A percentile compares a stretch with the other conserved stretches of the same genome.
These are phyloP conservation scores for Habrosyne pyritoides DNA, from an alignment of 2,888 invertebrate genomes.

Conservation along the genomic window DNA sequence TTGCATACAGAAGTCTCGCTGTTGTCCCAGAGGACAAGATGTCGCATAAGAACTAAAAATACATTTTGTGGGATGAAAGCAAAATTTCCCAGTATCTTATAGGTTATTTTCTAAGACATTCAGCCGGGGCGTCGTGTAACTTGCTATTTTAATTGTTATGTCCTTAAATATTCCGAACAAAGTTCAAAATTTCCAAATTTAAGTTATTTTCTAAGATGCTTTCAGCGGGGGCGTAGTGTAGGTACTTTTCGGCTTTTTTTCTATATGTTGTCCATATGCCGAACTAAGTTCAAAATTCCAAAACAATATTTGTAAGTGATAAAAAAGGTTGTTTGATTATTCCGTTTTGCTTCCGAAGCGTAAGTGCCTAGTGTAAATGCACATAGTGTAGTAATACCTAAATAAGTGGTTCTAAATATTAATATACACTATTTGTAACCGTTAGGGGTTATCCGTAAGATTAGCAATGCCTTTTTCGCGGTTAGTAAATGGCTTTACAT, in stretches of 20 bases:
- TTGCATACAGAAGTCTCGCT: too few relatives aligned
- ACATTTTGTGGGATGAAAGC: too few relatives aligned
- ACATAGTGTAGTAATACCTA: slow-evolving; percentile 14
- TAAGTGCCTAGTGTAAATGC: slow-evolving; percentile 39
- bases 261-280: too few relatives aligned
- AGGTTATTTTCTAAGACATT: too few relatives aligned
- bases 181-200: slow-evolving; percentile 31
- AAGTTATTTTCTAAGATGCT: too few relatives aligned
- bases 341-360: slow-evolving; percentile 38
- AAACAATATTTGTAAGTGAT: slow-evolving; percentile 21
- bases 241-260: too few relatives aligned
- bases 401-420: not conserved
- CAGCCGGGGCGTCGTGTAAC: too few relatives aligned
- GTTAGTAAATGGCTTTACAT: too few relatives aligned
- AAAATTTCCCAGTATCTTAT: too few relatives aligned
- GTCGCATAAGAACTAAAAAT: too few relatives aligned
- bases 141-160: slow-evolving; percentile 11
- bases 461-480: slow-evolving; percentile 25
- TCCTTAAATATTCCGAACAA: slow-evolving; percentile 15
- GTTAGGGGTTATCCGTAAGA: not conserved
- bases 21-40: too few relatives aligned
- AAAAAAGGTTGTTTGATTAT: slow-evolving; percentile 40
- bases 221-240: too few relatives aligned
- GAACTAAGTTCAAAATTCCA: slow-evolving; percentile 31
- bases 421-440: not conserved